Percentiles rank a stretch among this genome's conserved stretches.
Conservation (phyloP, 2,888 invertebrate genomes). For the Drosophila atroscutellata region DNA sequence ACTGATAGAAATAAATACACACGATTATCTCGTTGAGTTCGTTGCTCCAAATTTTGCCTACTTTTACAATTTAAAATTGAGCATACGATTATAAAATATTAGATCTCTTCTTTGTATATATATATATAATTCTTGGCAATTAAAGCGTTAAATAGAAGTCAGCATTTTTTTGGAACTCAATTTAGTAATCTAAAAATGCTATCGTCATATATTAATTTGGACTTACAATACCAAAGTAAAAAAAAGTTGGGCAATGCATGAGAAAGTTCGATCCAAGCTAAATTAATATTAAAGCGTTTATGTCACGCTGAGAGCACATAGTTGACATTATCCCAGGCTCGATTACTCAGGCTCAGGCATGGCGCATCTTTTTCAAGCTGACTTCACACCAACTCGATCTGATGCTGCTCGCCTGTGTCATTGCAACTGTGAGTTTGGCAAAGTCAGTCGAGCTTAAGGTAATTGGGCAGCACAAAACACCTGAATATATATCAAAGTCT, state of each 20-base stretch:
- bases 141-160: not conserved
- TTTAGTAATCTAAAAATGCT: not conserved
- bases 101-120: not conserved
- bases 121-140: not conserved
- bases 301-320: conserved; percentile 2
- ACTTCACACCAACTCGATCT: conserved; percentile 49
- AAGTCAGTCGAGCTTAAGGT: conserved; percentile 48
- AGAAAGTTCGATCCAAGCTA: not conserved
- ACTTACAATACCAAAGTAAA: too few species aligned
- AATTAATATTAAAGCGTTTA: conserved; percentile 1
- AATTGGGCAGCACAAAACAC: conserved; percentile 67
- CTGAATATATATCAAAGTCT: conserved; percentile 41
- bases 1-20: not conserved
- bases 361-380: conserved; percentile 32
- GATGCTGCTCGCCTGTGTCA: conserved; percentile 37
- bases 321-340: conserved; percentile 49
- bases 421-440: conserved; percentile 59
- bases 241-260: not conserved
- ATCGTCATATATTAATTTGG: not conserved
- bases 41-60: not conserved
- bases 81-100: not conserved
- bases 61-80: not conserved
- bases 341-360: conserved; percentile 38
- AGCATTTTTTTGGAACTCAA: not conserved
- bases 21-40: not conserved